These are phyloP conservation scores for Lasioglossum leucozonium DNA, from an alignment of 2,888 invertebrate species.

Conservation along the genomic window DNA sequence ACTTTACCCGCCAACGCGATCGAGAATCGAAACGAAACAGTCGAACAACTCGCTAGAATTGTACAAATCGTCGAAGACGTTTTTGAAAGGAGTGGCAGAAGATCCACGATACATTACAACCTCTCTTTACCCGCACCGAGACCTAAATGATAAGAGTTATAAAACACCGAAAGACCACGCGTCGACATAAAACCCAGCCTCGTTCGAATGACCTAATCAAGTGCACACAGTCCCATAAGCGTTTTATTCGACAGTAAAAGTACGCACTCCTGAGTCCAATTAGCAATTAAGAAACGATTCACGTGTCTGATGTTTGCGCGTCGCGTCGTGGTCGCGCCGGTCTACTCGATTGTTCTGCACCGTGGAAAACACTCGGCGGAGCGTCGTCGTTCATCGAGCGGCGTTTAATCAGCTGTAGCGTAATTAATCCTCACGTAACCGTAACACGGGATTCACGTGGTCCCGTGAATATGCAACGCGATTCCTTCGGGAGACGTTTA, in stretches of 20 bases:
- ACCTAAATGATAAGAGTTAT: not conserved
- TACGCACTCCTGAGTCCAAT: not conserved
- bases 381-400: not conserved
- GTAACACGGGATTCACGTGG: slow-evolving; percentile 19
- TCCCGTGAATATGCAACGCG: not conserved
- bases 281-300: not conserved
- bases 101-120: not conserved
- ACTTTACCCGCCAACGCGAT: too few species aligned
- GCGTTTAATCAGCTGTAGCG: not conserved
- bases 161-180: not conserved
- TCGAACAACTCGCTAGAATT: too few species aligned
- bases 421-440: slow-evolving; percentile 44
- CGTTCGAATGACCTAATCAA: not conserved
- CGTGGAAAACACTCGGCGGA: not conserved
- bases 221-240: not conserved
- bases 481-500: not conserved
- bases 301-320: not conserved
- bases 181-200: not conserved
- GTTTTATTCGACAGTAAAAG: not conserved
- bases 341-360: not conserved
- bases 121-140: not conserved
- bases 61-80: not conserved
- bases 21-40: too few species aligned
- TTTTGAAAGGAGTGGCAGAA: not conserved
- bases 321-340: too few species aligned